Conservation (phyloP, 2,888 invertebrate genomes). For the Cataglyphis livida region DNA sequence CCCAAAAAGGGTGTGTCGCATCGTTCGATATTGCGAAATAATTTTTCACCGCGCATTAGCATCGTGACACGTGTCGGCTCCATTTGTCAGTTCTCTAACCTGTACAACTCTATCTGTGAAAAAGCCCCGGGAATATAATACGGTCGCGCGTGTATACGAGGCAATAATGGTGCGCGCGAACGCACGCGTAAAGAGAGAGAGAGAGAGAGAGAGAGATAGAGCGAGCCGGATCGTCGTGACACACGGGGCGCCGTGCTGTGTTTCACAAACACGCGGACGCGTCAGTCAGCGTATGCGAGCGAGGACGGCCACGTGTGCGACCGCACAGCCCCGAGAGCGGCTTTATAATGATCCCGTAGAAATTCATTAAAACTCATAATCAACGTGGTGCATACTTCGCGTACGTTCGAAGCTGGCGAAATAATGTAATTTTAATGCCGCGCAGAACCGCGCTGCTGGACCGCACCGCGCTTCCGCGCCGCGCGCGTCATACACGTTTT, state of each 20-base stretch:
- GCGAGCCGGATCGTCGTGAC: conserved; percentile 47
- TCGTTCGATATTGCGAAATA: conserved; percentile 70
- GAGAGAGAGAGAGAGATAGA: conserved; percentile 3
- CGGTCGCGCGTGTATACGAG: conserved; percentile 40
- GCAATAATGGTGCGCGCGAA: conserved; percentile 59
- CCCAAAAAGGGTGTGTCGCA: conserved; percentile 19
- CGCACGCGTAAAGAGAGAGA: not conserved
- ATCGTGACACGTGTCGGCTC: conserved; percentile 75
- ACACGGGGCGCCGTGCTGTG: conserved; percentile 42
- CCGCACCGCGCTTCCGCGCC: conserved; percentile 7
- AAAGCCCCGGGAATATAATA: conserved; percentile 50
- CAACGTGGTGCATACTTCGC: conserved; percentile 58
- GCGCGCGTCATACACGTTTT: conserved; percentile 63
- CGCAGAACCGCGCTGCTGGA: conserved; percentile 47
- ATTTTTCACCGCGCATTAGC: conserved; percentile 79
- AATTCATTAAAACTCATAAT: conserved; percentile 76
- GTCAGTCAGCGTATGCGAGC: not conserved
- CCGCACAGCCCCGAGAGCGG: conserved; percentile 52
- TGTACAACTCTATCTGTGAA: conserved; percentile 66
- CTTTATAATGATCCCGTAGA: conserved; percentile 67
- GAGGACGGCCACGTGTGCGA: conserved; percentile 59
- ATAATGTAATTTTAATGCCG: conserved; percentile 76
- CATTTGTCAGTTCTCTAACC: conserved; percentile 63
- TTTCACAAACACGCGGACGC: conserved; percentile 58
- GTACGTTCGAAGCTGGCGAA: conserved; percentile 57